A percentile compares a stretch with the other conserved stretches of the same genome.
phyloP scores from a whole-genome alignment of 2,888 invertebrate species.

The Pilophorus perplexus region DNA sequence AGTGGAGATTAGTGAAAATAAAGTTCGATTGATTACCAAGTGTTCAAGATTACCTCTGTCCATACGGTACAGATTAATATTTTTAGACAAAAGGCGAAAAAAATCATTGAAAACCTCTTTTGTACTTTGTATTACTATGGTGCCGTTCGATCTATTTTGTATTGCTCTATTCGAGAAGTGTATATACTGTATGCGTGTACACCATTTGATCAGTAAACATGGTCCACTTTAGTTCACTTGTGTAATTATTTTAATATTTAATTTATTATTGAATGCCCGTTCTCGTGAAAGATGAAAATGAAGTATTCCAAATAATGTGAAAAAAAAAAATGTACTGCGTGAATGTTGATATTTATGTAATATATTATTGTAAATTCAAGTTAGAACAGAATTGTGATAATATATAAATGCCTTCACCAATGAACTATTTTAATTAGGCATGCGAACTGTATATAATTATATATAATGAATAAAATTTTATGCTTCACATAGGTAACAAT shows the following conservation, averaged over 20 bases:
- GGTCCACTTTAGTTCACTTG: conserved; percentile 19
- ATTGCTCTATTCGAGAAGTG: conserved; percentile 30
- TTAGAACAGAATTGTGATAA: conserved; percentile 38
- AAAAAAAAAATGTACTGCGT: conserved; percentile 24
- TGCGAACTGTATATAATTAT: conserved; percentile 31
- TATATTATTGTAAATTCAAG: conserved; percentile 32
- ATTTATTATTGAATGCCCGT: conserved; percentile 30
- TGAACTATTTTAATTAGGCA: conserved; percentile 37
- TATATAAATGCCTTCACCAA: conserved; percentile 38
- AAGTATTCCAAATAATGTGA: conserved; percentile 32
- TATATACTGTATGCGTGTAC: conserved; percentile 28
- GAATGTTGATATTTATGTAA: conserved; percentile 30
- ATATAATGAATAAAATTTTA: conserved; percentile 27
- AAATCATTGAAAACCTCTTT: conserved; percentile 1
- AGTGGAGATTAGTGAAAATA: conserved; percentile 23
- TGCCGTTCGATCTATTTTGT: conserved; percentile 27
- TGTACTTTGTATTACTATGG: conserved; percentile 34
- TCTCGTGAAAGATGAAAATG: not conserved
- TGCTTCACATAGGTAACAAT: conserved; percentile 38
- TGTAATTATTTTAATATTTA: conserved; percentile 20
- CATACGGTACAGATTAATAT: conserved; percentile 26
- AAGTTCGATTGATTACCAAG: conserved; percentile 28
- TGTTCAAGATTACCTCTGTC: conserved; percentile 35
- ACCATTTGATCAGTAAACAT: conserved; percentile 2
- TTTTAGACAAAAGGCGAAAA: conserved; percentile 21